Evolutionary conservation across 2,888 invertebrate genomes (phyloP).

Genomic region (Rhagium mordax): DNA sequence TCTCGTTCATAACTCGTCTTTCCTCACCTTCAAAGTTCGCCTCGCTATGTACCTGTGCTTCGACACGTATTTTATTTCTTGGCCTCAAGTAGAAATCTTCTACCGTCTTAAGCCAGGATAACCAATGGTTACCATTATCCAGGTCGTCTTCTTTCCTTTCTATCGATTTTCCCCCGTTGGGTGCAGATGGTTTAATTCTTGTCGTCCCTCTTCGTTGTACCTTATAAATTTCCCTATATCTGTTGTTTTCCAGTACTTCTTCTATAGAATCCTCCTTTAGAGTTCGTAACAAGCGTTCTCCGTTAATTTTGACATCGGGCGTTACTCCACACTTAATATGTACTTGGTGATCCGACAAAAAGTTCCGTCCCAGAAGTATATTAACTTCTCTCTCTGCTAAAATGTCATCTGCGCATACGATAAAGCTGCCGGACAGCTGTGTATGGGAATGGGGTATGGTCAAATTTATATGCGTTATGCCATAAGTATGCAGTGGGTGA

Average conservation of each 20-base stretch:
- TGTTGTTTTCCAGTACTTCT: neutral
- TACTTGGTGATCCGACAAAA: neutral
- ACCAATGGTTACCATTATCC: no score
- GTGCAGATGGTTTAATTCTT: no score
- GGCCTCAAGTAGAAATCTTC: no score
- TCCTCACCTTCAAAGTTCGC: no score
- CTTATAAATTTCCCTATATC: neutral
- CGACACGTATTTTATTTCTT: no score
- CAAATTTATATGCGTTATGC: no score
- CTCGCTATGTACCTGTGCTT: no score
- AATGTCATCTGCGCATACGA: neutral
- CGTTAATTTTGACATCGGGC: neutral
- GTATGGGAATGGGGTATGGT: no score
- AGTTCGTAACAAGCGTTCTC: neutral
- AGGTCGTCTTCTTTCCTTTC: no score
- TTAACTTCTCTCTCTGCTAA: neutral
- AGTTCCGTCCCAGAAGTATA: neutral
- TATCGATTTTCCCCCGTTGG: neutral
- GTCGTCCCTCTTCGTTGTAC: neutral
- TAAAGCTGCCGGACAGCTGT: neutral
- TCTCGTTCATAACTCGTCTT: no score
- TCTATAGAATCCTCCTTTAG: neutral
- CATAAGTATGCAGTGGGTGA: no score
- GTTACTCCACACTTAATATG: neutral
- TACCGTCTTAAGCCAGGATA: no score